phyloP scores from a whole-genome alignment of 2,888 invertebrate genomes.

The Eupithecia exiguata region DNA sequence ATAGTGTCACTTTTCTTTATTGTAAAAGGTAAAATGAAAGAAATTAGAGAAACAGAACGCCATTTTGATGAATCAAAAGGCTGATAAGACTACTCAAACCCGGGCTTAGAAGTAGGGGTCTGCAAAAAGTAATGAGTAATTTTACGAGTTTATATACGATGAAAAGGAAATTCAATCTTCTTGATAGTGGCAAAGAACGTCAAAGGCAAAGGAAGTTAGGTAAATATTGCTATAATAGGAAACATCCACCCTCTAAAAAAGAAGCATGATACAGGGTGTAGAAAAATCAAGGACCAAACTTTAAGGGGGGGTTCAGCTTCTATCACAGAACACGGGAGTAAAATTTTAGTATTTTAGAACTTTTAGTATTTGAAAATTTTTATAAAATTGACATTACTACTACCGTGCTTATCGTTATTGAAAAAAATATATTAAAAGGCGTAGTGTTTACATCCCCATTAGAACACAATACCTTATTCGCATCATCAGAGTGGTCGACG shows the following conservation, averaged over 20 bases:
- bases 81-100: constrained; percentile 30
- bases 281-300: too few species aligned
- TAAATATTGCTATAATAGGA: neutral
- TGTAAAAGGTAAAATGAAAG: constrained; percentile 16
- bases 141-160: neutral
- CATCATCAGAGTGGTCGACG: too few species aligned
- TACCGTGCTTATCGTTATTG: too few species aligned
- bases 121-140: constrained; percentile 8
- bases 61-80: constrained; percentile 43
- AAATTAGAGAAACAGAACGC: constrained; percentile 31
- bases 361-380: too few species aligned
- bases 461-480: too few species aligned
- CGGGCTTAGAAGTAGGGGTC: neutral
- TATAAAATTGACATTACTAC: too few species aligned
- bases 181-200: neutral
- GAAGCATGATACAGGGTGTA: too few species aligned
- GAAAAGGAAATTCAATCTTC: neutral
- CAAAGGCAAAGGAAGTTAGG: neutral
- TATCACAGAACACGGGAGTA: too few species aligned
- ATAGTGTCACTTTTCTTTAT: neutral
- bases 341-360: too few species aligned
- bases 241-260: neutral
- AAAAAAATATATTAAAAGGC: too few species aligned
- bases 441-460: too few species aligned
- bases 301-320: too few species aligned